Conservation (phyloP, 2,888 invertebrate species). For the Rotaria socialis region DNA sequence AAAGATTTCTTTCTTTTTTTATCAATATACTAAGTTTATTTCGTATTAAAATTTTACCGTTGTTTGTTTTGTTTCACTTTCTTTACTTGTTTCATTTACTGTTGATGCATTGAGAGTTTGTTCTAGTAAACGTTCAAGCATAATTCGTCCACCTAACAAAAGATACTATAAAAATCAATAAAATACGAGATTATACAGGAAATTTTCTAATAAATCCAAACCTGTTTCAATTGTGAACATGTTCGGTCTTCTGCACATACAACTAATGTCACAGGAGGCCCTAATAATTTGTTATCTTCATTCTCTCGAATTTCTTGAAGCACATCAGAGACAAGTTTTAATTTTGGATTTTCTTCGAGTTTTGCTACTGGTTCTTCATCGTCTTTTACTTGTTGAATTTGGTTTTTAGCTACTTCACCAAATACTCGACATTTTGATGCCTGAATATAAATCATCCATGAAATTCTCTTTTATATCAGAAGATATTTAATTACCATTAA, state of each 20-base stretch:
- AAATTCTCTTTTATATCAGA: too few species aligned
- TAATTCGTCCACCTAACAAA: background rate
- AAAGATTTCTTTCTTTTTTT: too few species aligned
- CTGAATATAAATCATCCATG: background rate
- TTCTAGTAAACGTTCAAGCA: slow-evolving; percentile 34
- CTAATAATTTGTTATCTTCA: slow-evolving; percentile 65
- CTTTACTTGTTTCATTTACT: slow-evolving; percentile 18
- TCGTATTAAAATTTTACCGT: background rate
- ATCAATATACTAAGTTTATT: background rate
- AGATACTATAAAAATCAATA: background rate
- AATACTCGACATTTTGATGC: background rate
- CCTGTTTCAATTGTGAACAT: slow-evolving; percentile 71
- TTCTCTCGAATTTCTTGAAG: slow-evolving; percentile 72
- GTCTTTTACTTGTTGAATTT: background rate
- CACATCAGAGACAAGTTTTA: slow-evolving; percentile 77
- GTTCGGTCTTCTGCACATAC: slow-evolving; percentile 78
- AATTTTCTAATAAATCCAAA: background rate
- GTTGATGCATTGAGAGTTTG: slow-evolving; percentile 24
- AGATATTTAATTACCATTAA: background rate
- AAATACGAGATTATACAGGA: background rate
- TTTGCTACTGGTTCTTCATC: slow-evolving; percentile 46
- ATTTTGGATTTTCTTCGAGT: slow-evolving; percentile 82
- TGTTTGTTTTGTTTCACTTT: background rate
- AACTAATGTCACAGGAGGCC: slow-evolving; percentile 66
- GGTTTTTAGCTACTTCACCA: background rate